These are phyloP conservation scores for Tridacna crocea DNA, from an alignment of 2,888 invertebrate genomes.

Conservation along the genomic window DNA sequence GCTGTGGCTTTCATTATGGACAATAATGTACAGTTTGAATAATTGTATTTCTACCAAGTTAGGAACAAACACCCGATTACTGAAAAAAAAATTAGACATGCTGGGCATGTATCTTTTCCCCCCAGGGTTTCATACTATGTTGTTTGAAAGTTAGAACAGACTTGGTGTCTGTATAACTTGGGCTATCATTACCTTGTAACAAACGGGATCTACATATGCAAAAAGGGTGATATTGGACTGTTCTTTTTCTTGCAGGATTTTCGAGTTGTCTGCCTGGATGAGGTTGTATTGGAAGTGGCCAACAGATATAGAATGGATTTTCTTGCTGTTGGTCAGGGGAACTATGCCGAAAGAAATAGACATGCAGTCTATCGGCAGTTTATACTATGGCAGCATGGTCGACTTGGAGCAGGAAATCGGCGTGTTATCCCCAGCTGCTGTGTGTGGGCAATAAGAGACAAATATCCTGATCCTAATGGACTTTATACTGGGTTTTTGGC, in stretches of 20 bases:
- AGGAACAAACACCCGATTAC: no score
- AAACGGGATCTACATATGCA: no score
- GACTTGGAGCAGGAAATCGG: background rate
- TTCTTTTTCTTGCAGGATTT: background rate
- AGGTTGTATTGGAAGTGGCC: background rate
- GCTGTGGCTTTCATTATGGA: no score
- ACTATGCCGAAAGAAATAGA: background rate
- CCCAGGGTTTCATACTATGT: no score
- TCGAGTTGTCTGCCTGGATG: background rate
- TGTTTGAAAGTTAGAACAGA: no score
- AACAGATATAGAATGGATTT: background rate
- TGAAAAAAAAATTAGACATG: no score
- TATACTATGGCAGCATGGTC: slow-evolving; percentile 20
- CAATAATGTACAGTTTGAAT: no score
- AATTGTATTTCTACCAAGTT: no score
- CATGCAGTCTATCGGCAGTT: background rate
- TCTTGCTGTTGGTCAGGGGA: background rate
- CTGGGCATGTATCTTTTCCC: no score
- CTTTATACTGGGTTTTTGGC: background rate
- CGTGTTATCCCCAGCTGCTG: slow-evolving; percentile 1
- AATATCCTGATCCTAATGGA: background rate
- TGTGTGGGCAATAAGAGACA: slow-evolving; percentile 3
- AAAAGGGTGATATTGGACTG: no score
- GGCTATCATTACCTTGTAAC: no score
- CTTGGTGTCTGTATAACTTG: no score